These are phyloP conservation scores for Chauna torquata DNA, from an alignment of 2,113 vertebrate species.

Conservation along the genomic window DNA sequence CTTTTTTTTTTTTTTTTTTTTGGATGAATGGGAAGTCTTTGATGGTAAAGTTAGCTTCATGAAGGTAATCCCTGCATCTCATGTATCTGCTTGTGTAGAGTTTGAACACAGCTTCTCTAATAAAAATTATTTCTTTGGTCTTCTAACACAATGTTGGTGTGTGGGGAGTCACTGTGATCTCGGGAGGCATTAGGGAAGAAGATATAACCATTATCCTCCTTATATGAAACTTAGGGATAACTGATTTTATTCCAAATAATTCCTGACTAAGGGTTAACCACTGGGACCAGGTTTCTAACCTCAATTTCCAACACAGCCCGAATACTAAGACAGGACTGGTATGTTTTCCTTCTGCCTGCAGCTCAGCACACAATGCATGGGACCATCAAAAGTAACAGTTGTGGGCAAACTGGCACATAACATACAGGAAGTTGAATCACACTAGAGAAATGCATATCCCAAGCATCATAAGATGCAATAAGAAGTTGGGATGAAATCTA, in stretches of 20 bases:
- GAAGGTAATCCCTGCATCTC: background rate
- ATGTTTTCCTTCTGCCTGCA: background rate
- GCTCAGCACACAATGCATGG: background rate
- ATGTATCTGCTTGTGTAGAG: background rate
- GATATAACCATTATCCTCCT: accelerated
- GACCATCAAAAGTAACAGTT: background rate
- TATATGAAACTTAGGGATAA: background rate
- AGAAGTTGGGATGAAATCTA: background rate
- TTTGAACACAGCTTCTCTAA: background rate
- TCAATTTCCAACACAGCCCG: background rate
- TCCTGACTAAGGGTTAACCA: background rate
- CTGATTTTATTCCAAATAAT: background rate
- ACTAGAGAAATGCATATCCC: background rate
- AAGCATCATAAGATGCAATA: background rate
- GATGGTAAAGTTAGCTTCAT: background rate
- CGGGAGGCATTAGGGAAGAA: background rate
- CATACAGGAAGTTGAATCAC: background rate
- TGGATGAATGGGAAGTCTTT: background rate
- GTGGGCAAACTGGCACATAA: background rate
- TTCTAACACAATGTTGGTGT: background rate
- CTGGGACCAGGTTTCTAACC: background rate
- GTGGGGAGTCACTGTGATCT: accelerated
- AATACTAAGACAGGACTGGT: background rate
- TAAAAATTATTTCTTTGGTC: background rate
- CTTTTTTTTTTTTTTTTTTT: background rate